Evolutionary conservation across 2,888 invertebrate species (phyloP).

Genomic region (Ligdia adustata): DNA sequence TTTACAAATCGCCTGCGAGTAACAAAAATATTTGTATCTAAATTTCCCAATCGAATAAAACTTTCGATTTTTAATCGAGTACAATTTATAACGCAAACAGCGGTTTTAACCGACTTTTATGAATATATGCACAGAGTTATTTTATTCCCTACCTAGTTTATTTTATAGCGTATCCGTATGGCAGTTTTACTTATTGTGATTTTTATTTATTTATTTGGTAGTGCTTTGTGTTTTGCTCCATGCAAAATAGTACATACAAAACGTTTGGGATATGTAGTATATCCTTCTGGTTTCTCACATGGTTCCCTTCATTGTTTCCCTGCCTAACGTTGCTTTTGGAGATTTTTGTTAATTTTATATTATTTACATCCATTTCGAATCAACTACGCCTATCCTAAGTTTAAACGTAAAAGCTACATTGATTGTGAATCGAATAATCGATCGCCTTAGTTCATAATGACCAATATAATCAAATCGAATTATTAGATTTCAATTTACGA

Average conservation of each 20-base stretch:
- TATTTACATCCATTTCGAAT: conserved; percentile 11
- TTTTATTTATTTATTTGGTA: conserved; percentile 39
- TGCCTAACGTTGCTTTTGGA: conserved; percentile 41
- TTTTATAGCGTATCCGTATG: conserved; percentile 59
- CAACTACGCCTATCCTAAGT: conserved; percentile 17
- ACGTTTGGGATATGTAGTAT: conserved; percentile 73
- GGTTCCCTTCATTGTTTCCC: conserved; percentile 85
- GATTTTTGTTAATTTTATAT: conserved; percentile 25
- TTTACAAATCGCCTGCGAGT: conserved; percentile 20
- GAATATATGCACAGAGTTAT: conserved; percentile 19
- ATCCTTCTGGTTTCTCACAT: conserved; percentile 87
- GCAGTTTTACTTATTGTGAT: conserved; percentile 45
- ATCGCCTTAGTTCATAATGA: conserved; percentile 2
- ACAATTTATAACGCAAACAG: conserved; percentile 1
- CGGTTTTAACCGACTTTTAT: conserved; percentile 6
- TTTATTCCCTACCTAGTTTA: conserved; percentile 7
- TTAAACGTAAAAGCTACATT: conserved; percentile 31
- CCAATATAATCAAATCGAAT: too few relatives aligned
- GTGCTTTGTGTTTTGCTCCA: conserved; percentile 85
- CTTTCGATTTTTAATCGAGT: background rate
- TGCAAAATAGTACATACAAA: conserved; percentile 92
- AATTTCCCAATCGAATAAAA: conserved; percentile 9
- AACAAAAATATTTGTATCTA: background rate
- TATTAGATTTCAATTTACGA: too few relatives aligned
- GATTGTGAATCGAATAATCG: conserved; percentile 32